Conservation (phyloP, 2,113 vertebrate genomes). For the Rhombomys opimus region DNA sequence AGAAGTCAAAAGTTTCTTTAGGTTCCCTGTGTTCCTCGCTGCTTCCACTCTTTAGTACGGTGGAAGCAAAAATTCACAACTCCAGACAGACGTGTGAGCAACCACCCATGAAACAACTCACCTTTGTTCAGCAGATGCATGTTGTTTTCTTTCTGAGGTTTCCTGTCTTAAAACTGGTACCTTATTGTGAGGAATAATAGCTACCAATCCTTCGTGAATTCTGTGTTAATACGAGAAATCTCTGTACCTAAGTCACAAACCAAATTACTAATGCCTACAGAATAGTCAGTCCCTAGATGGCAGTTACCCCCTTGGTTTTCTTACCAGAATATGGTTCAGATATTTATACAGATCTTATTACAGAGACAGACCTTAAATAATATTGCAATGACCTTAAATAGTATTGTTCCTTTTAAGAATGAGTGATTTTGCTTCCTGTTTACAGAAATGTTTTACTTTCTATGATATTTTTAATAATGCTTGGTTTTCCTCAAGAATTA, state of each 20-base stretch:
- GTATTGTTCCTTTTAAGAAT: conserved; percentile 24
- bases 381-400: neutral
- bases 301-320: neutral
- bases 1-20: neutral
- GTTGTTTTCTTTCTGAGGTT: neutral
- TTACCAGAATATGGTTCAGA: neutral
- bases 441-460: conserved; percentile 52
- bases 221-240: neutral
- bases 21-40: neutral
- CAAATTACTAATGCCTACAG: neutral
- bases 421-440: neutral
- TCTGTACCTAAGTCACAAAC: neutral
- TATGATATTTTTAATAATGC: conserved; percentile 32
- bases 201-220: neutral
- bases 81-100: too few species aligned
- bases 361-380: neutral
- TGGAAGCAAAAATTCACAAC: neutral
- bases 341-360: conserved; percentile 2
- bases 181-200: neutral
- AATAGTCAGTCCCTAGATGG: neutral
- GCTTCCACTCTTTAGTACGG: neutral
- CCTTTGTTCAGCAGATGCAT: neutral
- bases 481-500: neutral
- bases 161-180: neutral
- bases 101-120: neutral